Percentiles rank a stretch among this genome's conserved stretches.
Evolutionary conservation across 2,888 invertebrate genomes (phyloP).

Genomic region (Lycia hirtaria): DNA sequence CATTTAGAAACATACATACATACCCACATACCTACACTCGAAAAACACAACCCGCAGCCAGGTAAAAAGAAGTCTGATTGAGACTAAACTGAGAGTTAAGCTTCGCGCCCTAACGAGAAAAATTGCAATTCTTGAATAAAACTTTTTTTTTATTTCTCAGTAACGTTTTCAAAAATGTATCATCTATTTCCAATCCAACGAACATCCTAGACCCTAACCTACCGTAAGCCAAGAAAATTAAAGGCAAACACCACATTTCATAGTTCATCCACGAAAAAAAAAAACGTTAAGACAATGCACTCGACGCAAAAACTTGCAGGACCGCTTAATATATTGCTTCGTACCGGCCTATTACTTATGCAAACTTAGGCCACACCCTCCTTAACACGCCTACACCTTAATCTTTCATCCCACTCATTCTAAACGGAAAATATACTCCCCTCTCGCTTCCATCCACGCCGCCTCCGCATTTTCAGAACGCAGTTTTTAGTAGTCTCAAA

Average conservation of each 20-base stretch:
- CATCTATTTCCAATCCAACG: constrained; percentile 8
- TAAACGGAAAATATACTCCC: constrained; percentile 42
- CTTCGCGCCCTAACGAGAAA: too few relatives aligned
- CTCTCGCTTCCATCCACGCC: constrained; percentile 65
- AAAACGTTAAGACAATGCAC: constrained; percentile 74
- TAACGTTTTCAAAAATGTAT: too few relatives aligned
- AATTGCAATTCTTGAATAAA: too few relatives aligned
- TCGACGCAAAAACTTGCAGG: constrained; percentile 61
- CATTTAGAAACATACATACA: too few relatives aligned
- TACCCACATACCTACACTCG: too few relatives aligned
- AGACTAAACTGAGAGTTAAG: too few relatives aligned
- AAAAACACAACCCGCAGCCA: too few relatives aligned
- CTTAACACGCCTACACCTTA: constrained; percentile 66
- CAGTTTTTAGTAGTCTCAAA: constrained; percentile 80
- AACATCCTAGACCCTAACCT: constrained; percentile 60
- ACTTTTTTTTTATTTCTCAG: too few relatives aligned
- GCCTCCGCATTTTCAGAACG: constrained; percentile 75
- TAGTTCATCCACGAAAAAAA: constrained; percentile 70
- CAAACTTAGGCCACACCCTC: constrained; percentile 73
- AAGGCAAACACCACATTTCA: constrained; percentile 62
- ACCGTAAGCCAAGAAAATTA: constrained; percentile 62
- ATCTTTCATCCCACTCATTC: constrained; percentile 55
- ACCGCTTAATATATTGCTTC: constrained; percentile 68
- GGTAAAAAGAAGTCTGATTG: too few relatives aligned
- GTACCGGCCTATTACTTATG: constrained; percentile 65